These are phyloP conservation scores for Slavum lentiscoides DNA, from an alignment of 2,888 invertebrate species.

Conservation along the genomic window DNA sequence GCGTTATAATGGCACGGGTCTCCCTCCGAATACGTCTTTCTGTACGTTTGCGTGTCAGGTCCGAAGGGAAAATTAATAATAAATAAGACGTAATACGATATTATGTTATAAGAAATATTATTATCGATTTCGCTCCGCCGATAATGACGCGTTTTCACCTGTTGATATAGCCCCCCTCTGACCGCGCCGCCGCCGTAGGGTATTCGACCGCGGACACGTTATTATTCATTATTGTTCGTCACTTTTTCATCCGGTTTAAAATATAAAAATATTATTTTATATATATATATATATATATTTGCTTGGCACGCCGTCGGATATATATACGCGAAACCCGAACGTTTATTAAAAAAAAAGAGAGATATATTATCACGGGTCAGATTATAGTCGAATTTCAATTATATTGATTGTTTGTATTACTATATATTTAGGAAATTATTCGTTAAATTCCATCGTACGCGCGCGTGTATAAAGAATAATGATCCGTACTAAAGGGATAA, in stretches of 20 bases:
- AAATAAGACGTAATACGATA: background rate
- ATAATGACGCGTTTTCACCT: slow-evolving; percentile 37
- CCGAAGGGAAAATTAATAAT: slow-evolving; percentile 23
- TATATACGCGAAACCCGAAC: background rate
- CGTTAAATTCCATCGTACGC: too few relatives aligned
- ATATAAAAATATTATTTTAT: background rate
- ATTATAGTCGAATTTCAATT: too few relatives aligned
- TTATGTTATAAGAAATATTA: background rate
- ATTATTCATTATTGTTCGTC: slow-evolving; percentile 29
- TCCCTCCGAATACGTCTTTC: background rate
- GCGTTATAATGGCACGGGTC: background rate
- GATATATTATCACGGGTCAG: too few relatives aligned
- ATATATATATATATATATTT: background rate
- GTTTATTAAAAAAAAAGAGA: too few relatives aligned
- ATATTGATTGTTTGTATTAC: too few relatives aligned
- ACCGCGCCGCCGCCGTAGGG: background rate
- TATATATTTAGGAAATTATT: too few relatives aligned
- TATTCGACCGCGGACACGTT: background rate
- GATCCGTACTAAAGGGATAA: too few relatives aligned
- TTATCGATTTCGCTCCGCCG: slow-evolving; percentile 38
- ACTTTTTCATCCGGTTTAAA: slow-evolving; percentile 28
- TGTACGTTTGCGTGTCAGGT: slow-evolving; percentile 3
- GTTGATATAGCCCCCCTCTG: slow-evolving; percentile 5
- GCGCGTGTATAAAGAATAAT: too few relatives aligned
- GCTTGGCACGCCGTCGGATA: background rate